These are phyloP conservation scores for Agrochola lota DNA, from an alignment of 2,888 invertebrate species.

Conservation along the genomic window DNA sequence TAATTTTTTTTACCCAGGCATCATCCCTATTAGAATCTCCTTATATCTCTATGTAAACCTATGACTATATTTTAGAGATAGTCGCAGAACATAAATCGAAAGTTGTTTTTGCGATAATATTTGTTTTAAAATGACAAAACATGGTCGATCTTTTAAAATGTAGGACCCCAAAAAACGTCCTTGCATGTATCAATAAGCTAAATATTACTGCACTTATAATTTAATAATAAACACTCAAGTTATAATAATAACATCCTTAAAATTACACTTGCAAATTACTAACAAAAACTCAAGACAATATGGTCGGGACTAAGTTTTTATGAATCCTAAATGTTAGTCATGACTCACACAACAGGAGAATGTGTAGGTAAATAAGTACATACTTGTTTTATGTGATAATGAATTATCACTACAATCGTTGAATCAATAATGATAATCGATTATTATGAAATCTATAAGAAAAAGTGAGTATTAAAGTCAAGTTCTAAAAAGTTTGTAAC, in stretches of 20 bases:
- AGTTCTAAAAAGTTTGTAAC: not conserved
- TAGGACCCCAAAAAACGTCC: not conserved
- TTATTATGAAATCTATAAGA: conserved; percentile 1
- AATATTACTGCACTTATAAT: conserved; percentile 12
- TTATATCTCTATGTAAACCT: too few relatives aligned
- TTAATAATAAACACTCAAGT: conserved; percentile 12
- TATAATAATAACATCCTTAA: conserved; percentile 32
- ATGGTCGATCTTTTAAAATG: not conserved
- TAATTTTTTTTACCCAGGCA: too few relatives aligned
- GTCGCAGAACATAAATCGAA: too few relatives aligned
- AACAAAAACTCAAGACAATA: conserved; percentile 30
- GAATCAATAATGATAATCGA: not conserved
- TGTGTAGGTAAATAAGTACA: not conserved
- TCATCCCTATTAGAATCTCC: too few relatives aligned
- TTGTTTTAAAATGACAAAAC: not conserved
- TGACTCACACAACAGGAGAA: not conserved
- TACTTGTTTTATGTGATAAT: conserved; percentile 5
- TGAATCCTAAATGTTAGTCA: conserved; percentile 18
- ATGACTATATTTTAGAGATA: too few relatives aligned
- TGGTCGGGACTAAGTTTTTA: conserved; percentile 32
- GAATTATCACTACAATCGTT: not conserved
- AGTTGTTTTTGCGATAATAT: not conserved
- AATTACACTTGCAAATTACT: conserved; percentile 13
- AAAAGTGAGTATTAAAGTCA: not conserved
- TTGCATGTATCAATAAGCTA: not conserved